phyloP scores from a whole-genome alignment of 2,113 vertebrate species.

The Python bivittatus region DNA sequence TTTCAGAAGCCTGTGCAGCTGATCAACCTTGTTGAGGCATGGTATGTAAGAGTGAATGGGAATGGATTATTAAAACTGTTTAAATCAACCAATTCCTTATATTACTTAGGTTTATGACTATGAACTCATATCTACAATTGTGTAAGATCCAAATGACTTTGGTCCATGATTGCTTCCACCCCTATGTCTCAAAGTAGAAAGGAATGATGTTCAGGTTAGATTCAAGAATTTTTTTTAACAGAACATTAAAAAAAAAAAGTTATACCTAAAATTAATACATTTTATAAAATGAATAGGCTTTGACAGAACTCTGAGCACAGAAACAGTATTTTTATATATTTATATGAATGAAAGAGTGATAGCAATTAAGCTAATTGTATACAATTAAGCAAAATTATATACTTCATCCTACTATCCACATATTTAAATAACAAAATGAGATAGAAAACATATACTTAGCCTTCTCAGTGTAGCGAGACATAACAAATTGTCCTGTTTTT shows the following conservation, averaged over 20 bases:
- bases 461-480: not conserved
- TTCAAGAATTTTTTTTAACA: not conserved
- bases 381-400: not conserved
- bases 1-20: not conserved
- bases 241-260: not conserved
- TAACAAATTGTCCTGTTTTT: not conserved
- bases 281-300: not conserved
- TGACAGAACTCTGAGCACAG: not conserved
- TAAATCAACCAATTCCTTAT: no score
- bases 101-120: no score
- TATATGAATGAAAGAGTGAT: not conserved
- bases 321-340: not conserved
- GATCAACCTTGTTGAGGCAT: not conserved
- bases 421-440: not conserved
- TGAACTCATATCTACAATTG: no score
- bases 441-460: not conserved
- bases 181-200: no score
- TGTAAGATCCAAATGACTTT: no score
- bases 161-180: no score
- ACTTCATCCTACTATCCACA: not conserved
- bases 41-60: not conserved
- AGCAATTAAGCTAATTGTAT: slow-evolving; percentile 10
- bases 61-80: no score
- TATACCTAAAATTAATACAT: not conserved
- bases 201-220: not conserved